A percentile compares a stretch with the other conserved stretches of the same genome.
Evolutionary conservation across 92 coral and sea anemone species (phyloP).

Genomic region (Galaxea fascicularis): DNA sequence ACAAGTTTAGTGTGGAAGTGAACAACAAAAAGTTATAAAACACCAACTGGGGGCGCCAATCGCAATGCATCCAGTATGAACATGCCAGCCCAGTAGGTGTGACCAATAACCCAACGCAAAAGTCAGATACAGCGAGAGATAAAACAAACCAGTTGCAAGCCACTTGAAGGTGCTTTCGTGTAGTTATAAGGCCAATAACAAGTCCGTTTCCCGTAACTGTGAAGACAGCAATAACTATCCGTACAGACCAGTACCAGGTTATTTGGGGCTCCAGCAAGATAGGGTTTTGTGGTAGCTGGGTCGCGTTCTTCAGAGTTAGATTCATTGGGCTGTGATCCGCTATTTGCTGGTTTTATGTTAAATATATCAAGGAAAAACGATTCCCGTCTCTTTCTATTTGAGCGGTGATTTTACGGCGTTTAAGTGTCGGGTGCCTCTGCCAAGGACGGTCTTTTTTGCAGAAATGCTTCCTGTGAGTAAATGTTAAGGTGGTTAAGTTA

Average conservation of each 20-base stretch:
- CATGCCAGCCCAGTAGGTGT: slow-evolving; percentile 78
- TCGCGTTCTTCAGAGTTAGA: not conserved
- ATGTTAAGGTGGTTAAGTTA: too few species aligned
- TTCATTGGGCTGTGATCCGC: not conserved
- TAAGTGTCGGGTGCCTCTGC: too few species aligned
- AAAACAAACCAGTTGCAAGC: slow-evolving; percentile 80
- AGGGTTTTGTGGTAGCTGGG: not conserved
- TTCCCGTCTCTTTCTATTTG: not conserved
- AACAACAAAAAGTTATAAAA: slow-evolving; percentile 78
- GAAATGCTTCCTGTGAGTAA: too few species aligned
- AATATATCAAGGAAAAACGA: too few species aligned
- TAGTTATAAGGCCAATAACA: slow-evolving; percentile 65
- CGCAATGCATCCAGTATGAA: slow-evolving; percentile 47
- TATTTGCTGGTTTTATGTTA: not conserved
- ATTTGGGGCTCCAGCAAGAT: slow-evolving; percentile 30
- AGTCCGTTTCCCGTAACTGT: slow-evolving; percentile 82
- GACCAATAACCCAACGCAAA: slow-evolving; percentile 72
- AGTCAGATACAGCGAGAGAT: slow-evolving; percentile 83
- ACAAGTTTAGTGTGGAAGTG: slow-evolving; percentile 71
- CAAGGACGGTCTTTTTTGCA: too few species aligned
- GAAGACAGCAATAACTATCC: slow-evolving; percentile 60
- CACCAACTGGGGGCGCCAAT: slow-evolving; percentile 48
- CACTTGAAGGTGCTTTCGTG: slow-evolving; percentile 62
- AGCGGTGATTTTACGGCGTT: too few species aligned
- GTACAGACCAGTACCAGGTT: slow-evolving; percentile 69